Evolutionary conservation across 2,888 invertebrate species (phyloP), one percentile per base, ranked within the genome.

Genomic region (Latheticus oryzae): DNA sequence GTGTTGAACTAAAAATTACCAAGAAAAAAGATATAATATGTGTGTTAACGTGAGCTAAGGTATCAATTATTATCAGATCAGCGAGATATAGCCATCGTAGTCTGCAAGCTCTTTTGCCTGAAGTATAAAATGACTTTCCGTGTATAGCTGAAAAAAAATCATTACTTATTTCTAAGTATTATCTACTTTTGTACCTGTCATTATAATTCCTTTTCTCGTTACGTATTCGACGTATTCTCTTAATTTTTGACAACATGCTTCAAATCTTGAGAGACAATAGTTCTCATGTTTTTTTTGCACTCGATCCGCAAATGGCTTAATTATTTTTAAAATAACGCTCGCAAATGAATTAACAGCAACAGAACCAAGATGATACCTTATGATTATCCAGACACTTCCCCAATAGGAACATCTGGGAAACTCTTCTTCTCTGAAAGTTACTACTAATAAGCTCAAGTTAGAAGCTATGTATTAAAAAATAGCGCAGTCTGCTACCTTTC

Each of bases 151-250:
- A 30, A 32, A 30, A 7, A 19, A 23, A 12, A 15, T 7, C 12
- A 8, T 8, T 11, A 8, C 5, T 2, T 30, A 1, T 30, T 30
- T 3, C 33, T 5, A 33, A 42, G n/a, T 19, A 19, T 19, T 19
- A 5, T 19, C 5, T 19, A 19, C 5, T 19, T n/a, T n/a, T 19
- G 4, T 58, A 72, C 72, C 71, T 2, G 70, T 73, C 33, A 69
- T 50, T 35, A 73, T 71, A 50, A 69, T 71, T 0, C 71, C 65
- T 54, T 70, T 73, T 42, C 66, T 68, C 0, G 70, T 66, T 45
- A 72, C 58, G 33, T 63, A 68, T 52, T 65, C 69, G 13, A 71
- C 45, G 40, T 70, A 66, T 5, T 43, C 33, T 45, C 24, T 67
- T 63, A 17, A 66, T 51, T 13, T 43, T 5, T 11, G 58, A 51